phyloP scores from a whole-genome alignment of 1,140 invertebrate genomes.

The Paramacrobiotus metropolitanus region DNA sequence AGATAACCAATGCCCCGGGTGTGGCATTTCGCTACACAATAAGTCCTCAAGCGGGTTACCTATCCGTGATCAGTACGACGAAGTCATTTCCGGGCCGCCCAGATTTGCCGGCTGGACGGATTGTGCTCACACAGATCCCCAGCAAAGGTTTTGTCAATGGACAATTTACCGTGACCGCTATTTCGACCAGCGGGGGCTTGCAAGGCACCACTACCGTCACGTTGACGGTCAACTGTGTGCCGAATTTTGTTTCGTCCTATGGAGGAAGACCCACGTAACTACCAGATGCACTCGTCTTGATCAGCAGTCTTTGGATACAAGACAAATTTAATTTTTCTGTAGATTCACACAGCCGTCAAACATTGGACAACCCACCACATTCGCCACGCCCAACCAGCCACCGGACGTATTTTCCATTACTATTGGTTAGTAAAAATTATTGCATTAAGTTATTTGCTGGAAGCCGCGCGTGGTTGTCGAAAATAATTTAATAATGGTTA shows the following conservation, averaged over 20 bases:
- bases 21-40: not conserved
- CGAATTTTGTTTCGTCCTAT: not conserved
- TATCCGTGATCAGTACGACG: not conserved
- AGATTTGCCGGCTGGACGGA: not conserved
- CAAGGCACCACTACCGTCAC: not conserved
- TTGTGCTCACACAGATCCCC: not conserved
- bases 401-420: slow-evolving; percentile 1
- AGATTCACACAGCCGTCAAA: not conserved
- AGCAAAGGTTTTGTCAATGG: not conserved
- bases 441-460: too few relatives aligned
- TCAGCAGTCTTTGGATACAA: too few relatives aligned
- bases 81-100: not conserved
- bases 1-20: not conserved
- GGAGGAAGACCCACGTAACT: not conserved
- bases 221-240: not conserved
- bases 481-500: too few relatives aligned
- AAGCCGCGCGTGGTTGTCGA: too few relatives aligned
- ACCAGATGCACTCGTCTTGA: too few relatives aligned
- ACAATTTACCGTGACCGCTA: not conserved
- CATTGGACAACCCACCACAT: not conserved
- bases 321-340: too few relatives aligned
- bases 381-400: not conserved
- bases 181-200: not conserved
- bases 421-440: too few relatives aligned
- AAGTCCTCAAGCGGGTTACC: not conserved